A percentile compares a stretch with the other conserved stretches of the same genome.
Conservation (phyloP, 2,113 vertebrate species). For the Mellivora capensis region DNA sequence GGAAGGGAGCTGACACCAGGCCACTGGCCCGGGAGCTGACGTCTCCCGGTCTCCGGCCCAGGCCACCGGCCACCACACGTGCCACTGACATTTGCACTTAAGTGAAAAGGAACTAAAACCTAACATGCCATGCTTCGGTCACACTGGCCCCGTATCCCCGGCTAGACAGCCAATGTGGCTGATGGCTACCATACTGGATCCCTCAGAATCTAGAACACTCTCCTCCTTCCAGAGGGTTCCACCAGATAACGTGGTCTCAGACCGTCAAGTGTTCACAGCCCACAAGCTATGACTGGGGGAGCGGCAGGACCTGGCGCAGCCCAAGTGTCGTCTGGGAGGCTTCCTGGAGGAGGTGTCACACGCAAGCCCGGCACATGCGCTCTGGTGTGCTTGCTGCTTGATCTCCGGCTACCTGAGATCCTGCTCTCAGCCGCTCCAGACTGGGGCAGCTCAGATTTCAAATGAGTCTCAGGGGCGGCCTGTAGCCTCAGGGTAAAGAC, state of each 20-base stretch:
- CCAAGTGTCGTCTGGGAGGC: not conserved
- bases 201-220: not conserved
- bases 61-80: fast-evolving
- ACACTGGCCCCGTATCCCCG: fast-evolving
- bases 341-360: not conserved
- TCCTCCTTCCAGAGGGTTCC: not conserved
- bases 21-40: fast-evolving
- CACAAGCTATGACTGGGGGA: fast-evolving
- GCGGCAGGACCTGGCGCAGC: not conserved
- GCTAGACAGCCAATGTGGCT: fast-evolving
- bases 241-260: not conserved
- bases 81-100: fast-evolving
- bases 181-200: fast-evolving
- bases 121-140: fast-evolving
- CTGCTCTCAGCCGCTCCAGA: not conserved
- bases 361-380: fast-evolving
- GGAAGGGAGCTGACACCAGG: not conserved
- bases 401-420: not conserved
- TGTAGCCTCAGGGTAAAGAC: not conserved
- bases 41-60: fast-evolving
- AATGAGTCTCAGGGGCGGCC: not conserved
- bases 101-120: fast-evolving
- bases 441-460: not conserved
- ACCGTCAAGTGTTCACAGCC: not conserved
- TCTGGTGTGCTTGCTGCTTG: not conserved